Percentiles rank a stretch among this genome's conserved stretches.
Conservation (phyloP, 2,888 invertebrate genomes). For the Cynaeus angustus region DNA sequence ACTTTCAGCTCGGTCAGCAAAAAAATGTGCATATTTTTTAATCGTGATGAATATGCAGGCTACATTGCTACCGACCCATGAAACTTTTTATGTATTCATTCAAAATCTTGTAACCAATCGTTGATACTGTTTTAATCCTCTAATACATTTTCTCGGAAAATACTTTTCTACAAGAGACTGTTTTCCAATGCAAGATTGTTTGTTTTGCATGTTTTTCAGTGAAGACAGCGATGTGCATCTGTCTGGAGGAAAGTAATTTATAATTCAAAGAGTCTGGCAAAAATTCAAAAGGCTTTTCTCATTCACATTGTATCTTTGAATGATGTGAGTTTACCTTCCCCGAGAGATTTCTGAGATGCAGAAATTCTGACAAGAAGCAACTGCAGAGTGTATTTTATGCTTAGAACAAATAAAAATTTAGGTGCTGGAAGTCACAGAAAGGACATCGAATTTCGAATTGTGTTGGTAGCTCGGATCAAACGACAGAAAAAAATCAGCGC, state of each 20-base stretch:
- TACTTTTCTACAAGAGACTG: too few relatives aligned
- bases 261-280: background rate
- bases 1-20: too few relatives aligned
- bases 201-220: background rate
- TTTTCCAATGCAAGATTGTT: too few relatives aligned
- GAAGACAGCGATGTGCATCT: slow-evolving; percentile 2
- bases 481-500: too few relatives aligned
- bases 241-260: background rate
- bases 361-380: background rate
- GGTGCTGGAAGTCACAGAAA: background rate
- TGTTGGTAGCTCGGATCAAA: too few relatives aligned
- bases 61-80: too few relatives aligned
- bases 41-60: too few relatives aligned
- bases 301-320: slow-evolving; percentile 3
- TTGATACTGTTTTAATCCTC: too few relatives aligned
- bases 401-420: background rate
- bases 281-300: slow-evolving; percentile 1
- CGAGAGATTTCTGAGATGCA: background rate
- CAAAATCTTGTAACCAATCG: too few relatives aligned
- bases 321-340: background rate
- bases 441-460: background rate
- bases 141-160: too few relatives aligned
- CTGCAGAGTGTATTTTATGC: background rate
- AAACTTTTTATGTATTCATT: too few relatives aligned
- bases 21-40: too few relatives aligned